Evolutionary conservation across 2,888 invertebrate genomes (phyloP).

Genomic region (Plebejus melissa): DNA sequence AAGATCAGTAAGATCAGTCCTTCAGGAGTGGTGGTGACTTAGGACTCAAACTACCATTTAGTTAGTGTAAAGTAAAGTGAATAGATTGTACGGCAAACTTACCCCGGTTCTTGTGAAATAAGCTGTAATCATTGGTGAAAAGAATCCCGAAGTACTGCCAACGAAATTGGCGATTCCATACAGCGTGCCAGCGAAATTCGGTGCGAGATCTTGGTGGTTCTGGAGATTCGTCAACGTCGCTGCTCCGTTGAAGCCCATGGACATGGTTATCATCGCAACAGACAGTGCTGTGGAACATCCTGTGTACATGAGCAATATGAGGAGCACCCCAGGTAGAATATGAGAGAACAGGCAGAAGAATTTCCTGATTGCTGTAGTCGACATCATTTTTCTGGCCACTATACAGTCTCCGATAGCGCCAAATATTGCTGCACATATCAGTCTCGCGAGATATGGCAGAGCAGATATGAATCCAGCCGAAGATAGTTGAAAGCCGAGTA

Average conservation of each 20-base stretch:
- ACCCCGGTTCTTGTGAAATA: constrained; percentile 79
- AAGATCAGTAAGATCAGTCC: background rate
- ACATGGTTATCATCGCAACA: constrained; percentile 81
- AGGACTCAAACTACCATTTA: background rate
- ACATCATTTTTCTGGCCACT: constrained; percentile 59
- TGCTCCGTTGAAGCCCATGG: constrained; percentile 83
- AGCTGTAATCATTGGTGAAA: constrained; percentile 86
- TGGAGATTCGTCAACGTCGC: constrained; percentile 81
- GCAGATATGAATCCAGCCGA: constrained; percentile 85
- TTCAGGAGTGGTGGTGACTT: background rate
- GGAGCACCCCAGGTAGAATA: constrained; percentile 70
- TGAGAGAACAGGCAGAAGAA: constrained; percentile 82
- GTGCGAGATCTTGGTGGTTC: constrained; percentile 86
- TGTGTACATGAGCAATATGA: constrained; percentile 77
- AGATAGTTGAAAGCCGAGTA: constrained; percentile 84
- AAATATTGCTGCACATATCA: constrained; percentile 84
- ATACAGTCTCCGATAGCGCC: constrained; percentile 84
- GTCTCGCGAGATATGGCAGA: constrained; percentile 84
- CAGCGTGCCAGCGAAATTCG: constrained; percentile 87
- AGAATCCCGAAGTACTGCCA: constrained; percentile 85
- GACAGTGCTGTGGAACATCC: constrained; percentile 82
- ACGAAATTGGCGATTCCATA: constrained; percentile 89
- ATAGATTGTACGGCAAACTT: constrained; percentile 39
- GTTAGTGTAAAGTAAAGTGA: background rate
- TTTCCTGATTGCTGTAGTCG: constrained; percentile 77